phyloP scores from a whole-genome alignment of 1,140 invertebrate species.

The Druon quercuslanigerum region DNA sequence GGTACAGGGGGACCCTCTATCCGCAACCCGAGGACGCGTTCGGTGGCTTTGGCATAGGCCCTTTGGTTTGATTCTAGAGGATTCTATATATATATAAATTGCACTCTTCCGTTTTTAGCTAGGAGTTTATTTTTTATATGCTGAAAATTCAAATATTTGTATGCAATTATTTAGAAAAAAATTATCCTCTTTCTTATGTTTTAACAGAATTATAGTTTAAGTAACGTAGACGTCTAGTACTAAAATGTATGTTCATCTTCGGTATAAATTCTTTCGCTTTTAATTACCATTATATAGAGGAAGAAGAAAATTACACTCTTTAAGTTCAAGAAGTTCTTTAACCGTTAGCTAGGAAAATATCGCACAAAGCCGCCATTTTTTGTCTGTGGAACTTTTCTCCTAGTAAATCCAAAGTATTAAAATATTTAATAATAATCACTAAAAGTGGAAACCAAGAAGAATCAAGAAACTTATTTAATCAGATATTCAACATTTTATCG shows the following conservation, averaged over 20 bases:
- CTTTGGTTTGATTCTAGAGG: too few species aligned
- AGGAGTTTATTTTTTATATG: too few species aligned
- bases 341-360: not conserved
- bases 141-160: too few species aligned
- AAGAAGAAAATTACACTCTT: slow-evolving; percentile 18
- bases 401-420: not conserved
- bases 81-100: too few species aligned
- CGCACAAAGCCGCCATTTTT: slow-evolving; percentile 5
- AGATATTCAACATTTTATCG: not conserved
- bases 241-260: not conserved
- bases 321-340: slow-evolving; percentile 13
- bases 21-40: too few species aligned
- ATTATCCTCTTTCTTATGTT: too few species aligned
- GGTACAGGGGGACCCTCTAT: too few species aligned
- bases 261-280: not conserved
- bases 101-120: too few species aligned
- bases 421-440: not conserved
- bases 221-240: not conserved
- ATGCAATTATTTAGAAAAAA: too few species aligned
- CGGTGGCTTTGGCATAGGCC: too few species aligned
- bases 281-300: slow-evolving; percentile 9
- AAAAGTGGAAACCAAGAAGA: not conserved
- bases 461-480: not conserved
- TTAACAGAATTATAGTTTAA: not conserved
- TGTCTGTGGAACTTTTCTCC: not conserved